Conservation (phyloP, 1,140 invertebrate species). For the Apis dorsata region DNA sequence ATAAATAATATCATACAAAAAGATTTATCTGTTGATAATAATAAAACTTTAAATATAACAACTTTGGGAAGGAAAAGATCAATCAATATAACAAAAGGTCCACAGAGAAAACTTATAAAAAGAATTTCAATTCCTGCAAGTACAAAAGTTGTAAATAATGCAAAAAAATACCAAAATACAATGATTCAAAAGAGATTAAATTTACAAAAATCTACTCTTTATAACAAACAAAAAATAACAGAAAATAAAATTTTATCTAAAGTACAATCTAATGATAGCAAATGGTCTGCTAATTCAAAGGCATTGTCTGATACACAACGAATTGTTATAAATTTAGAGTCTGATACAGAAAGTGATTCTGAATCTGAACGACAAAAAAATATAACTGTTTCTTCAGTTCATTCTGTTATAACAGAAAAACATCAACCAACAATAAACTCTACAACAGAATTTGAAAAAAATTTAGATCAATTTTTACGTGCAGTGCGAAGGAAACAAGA, state of each 20-base stretch:
- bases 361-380: conserved; percentile 57
- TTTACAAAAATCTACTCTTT: conserved; percentile 63
- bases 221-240: conserved; percentile 23
- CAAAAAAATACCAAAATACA: conserved; percentile 71
- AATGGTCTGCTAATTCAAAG: conserved; percentile 57
- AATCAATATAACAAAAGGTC: conserved; percentile 33
- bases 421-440: conserved; percentile 60
- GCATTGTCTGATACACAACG: conserved; percentile 56
- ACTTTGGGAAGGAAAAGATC: conserved; percentile 40
- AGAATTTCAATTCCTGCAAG: conserved; percentile 63
- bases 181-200: conserved; percentile 66
- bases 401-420: conserved; percentile 24
- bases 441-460: conserved; percentile 74
- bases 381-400: neutral
- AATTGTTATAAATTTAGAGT: conserved; percentile 75
- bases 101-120: conserved; percentile 66
- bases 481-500: conserved; percentile 75
- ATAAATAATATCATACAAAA: neutral
- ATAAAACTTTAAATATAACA: neutral
- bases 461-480: conserved; percentile 75
- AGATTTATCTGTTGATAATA: neutral
- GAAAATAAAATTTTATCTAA: conserved; percentile 35
- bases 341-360: conserved; percentile 75
- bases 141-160: conserved; percentile 72
- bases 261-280: conserved; percentile 29